phyloP scores from a whole-genome alignment of 2,113 vertebrate genomes.

The Myrmecophaga tridactyla region DNA sequence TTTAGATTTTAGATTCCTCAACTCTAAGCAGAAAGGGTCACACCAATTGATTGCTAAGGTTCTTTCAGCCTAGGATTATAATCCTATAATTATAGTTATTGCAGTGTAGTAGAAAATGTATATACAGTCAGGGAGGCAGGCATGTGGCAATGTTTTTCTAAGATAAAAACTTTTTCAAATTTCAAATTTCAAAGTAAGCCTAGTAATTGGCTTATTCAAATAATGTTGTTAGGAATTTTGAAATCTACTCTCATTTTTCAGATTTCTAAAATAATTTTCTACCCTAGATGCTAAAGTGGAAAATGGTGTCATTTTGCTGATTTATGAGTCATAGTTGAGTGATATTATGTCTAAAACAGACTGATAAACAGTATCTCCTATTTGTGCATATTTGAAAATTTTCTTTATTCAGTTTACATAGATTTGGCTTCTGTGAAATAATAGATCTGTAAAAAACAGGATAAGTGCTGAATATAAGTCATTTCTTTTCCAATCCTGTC shows the following conservation, averaged over 20 bases:
- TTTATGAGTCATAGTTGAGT: slow-evolving; percentile 47
- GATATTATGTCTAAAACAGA: background rate
- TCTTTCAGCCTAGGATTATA: background rate
- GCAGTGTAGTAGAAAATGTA: background rate
- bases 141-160: background rate
- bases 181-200: too few relatives aligned
- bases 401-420: background rate
- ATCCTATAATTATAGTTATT: background rate
- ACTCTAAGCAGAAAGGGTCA: background rate
- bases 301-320: slow-evolving; percentile 21
- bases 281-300: background rate
- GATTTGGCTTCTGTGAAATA: slow-evolving; percentile 21
- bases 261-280: slow-evolving; percentile 49
- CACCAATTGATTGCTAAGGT: background rate
- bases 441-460: background rate
- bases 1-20: background rate
- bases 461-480: background rate
- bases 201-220: slow-evolving; percentile 14
- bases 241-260: slow-evolving; percentile 15
- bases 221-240: background rate
- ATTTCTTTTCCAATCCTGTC: background rate
- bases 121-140: background rate
- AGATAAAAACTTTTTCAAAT: slow-evolving; percentile 21
- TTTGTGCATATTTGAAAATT: background rate
- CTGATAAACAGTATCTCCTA: slow-evolving; percentile 26